Conservation (phyloP, 2,113 vertebrate species). For the Haplochromis vanheusdeni region DNA sequence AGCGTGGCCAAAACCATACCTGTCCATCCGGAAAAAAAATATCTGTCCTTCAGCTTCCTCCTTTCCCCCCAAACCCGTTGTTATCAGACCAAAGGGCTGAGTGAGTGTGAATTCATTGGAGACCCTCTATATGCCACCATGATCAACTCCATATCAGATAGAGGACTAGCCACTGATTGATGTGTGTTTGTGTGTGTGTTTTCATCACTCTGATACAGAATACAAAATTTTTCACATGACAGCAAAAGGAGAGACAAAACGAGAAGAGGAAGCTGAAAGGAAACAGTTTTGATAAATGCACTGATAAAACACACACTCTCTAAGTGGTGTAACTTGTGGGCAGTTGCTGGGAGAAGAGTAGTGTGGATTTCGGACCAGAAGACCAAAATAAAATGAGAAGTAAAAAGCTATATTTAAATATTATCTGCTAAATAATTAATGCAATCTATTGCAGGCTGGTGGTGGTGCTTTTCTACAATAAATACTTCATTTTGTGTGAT, state of each 20-base stretch:
- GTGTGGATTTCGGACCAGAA: neutral
- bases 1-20: conserved; percentile 51
- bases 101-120: conserved; percentile 20
- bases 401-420: neutral
- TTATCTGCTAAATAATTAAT: neutral
- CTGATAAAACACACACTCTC: conserved; percentile 11
- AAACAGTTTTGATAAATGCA: conserved; percentile 23
- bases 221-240: neutral
- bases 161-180: conserved; percentile 15
- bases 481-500: neutral
- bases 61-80: neutral
- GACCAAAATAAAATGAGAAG: neutral
- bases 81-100: conserved; percentile 47
- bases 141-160: conserved; percentile 47
- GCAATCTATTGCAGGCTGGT: neutral
- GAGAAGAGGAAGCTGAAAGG: neutral
- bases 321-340: neutral
- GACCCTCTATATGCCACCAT: conserved; percentile 18
- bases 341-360: neutral
- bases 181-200: conserved; percentile 13
- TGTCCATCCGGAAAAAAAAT: conserved; percentile 58
- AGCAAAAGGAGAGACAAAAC: neutral
- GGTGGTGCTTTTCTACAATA: neutral
- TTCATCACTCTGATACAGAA: neutral
- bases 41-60: conserved; percentile 51